Conservation (phyloP, 2,888 invertebrate genomes). For the Xanthia togata region DNA sequence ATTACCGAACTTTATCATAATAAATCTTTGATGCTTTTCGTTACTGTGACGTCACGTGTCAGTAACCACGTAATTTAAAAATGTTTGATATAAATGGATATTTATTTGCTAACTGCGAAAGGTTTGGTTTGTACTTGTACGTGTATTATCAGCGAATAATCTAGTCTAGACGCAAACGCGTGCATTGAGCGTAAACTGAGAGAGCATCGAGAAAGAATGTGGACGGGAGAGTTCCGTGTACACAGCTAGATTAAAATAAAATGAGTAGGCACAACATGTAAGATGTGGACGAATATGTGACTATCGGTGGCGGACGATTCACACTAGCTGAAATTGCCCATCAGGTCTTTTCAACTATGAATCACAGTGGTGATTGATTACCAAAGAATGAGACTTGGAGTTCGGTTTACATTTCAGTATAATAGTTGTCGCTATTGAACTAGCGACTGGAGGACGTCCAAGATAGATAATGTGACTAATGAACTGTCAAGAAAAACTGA, state of each 20-base stretch:
- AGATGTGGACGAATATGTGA: constrained; percentile 29
- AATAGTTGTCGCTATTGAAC: constrained; percentile 13
- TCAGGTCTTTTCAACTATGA: constrained; percentile 21
- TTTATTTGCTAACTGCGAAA: constrained; percentile 22
- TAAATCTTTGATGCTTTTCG: constrained; percentile 11
- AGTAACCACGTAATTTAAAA: not conserved
- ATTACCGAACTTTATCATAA: constrained; percentile 11
- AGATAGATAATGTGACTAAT: constrained; percentile 40
- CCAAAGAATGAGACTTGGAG: constrained; percentile 1
- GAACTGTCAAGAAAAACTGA: constrained; percentile 31
- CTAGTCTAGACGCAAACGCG: constrained; percentile 60
- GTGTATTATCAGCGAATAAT: constrained; percentile 61
- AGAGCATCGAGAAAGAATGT: constrained; percentile 58
- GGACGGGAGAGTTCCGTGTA: constrained; percentile 45
- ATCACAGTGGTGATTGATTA: constrained; percentile 30
- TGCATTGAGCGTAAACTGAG: constrained; percentile 54
- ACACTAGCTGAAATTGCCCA: constrained; percentile 29
- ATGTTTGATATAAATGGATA: constrained; percentile 11
- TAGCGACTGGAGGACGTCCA: constrained; percentile 25
- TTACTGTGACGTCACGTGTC: constrained; percentile 9
- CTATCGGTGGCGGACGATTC: constrained; percentile 5
- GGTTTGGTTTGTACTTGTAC: constrained; percentile 28
- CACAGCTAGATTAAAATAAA: constrained; percentile 58
- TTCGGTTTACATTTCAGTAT: constrained; percentile 20
- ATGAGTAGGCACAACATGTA: constrained; percentile 36